Evolutionary conservation across 2,888 invertebrate genomes (phyloP).

Genomic region (Azorinus chamasolen): DNA sequence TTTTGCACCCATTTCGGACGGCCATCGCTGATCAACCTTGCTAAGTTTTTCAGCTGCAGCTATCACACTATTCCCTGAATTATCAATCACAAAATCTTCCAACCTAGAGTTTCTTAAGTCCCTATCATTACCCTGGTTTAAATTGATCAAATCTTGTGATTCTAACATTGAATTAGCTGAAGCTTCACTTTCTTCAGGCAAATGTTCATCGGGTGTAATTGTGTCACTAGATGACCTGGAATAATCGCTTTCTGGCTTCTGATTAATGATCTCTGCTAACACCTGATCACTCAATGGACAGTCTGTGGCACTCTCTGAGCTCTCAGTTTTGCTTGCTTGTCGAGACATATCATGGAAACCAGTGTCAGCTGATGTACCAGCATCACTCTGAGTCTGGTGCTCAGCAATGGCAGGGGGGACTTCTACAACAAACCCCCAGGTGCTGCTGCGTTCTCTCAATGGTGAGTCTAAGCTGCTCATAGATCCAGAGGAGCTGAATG

Average conservation of each 20-base stretch:
- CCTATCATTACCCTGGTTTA: constrained; percentile 14
- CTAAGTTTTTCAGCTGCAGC: constrained; percentile 18
- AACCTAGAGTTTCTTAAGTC: constrained; percentile 44
- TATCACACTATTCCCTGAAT: background rate
- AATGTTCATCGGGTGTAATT: constrained; percentile 54
- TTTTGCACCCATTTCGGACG: constrained; percentile 12
- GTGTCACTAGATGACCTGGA: constrained; percentile 61
- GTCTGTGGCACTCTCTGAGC: constrained; percentile 74
- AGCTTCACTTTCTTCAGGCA: constrained; percentile 14
- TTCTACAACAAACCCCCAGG: constrained; percentile 66
- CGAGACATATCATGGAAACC: constrained; percentile 79
- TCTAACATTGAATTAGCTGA: constrained; percentile 1
- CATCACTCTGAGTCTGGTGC: constrained; percentile 68
- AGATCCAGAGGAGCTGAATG: constrained; percentile 50
- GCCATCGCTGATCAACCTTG: constrained; percentile 11
- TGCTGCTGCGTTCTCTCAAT: constrained; percentile 49
- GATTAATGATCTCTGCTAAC: constrained; percentile 47
- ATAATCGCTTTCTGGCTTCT: constrained; percentile 46
- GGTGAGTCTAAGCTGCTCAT: constrained; percentile 60
- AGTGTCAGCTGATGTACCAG: constrained; percentile 74
- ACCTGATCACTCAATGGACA: constrained; percentile 35
- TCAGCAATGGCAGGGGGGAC: constrained; percentile 72
- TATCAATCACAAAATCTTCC: constrained; percentile 24
- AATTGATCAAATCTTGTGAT: background rate
- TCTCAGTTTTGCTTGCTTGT: constrained; percentile 82